A percentile compares a stretch with the other conserved stretches of the same genome.
These are phyloP conservation scores for Serilophus lunatus DNA, from an alignment of 2,113 vertebrate species.

Conservation along the genomic window DNA sequence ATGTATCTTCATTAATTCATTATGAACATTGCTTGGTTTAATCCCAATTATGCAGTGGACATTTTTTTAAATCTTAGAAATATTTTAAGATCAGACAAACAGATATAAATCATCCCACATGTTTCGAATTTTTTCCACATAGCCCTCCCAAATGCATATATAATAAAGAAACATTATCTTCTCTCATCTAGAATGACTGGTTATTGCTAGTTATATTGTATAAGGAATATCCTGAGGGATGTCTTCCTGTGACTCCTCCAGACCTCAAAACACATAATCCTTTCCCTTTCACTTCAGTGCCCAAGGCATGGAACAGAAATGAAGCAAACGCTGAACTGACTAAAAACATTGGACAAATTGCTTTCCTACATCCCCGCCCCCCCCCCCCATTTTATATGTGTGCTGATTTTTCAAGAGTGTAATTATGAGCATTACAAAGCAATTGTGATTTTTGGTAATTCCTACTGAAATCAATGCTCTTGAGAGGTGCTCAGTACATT, in stretches of 20 bases:
- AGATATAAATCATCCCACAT: background rate
- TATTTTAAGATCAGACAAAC: background rate
- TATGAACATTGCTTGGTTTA: background rate
- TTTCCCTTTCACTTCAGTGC: background rate
- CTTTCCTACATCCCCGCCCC: background rate
- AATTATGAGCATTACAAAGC: background rate
- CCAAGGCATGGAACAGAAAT: background rate
- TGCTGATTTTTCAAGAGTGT: background rate
- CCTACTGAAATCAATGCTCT: background rate
- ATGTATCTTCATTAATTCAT: background rate
- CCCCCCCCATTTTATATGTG: background rate
- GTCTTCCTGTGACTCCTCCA: background rate
- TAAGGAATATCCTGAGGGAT: background rate
- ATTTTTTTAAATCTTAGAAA: background rate
- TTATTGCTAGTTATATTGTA: background rate
- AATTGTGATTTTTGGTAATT: background rate
- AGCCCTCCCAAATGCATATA: background rate
- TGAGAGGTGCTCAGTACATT: background rate
- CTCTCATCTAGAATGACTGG: background rate
- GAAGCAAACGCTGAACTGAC: background rate
- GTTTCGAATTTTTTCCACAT: background rate
- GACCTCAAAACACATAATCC: background rate
- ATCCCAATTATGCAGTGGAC: background rate
- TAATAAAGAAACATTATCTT: background rate
- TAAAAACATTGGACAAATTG: background rate